Evolutionary conservation across 1,140 invertebrate genomes (phyloP).

Genomic region (Drosophila pseudoobscura): DNA sequence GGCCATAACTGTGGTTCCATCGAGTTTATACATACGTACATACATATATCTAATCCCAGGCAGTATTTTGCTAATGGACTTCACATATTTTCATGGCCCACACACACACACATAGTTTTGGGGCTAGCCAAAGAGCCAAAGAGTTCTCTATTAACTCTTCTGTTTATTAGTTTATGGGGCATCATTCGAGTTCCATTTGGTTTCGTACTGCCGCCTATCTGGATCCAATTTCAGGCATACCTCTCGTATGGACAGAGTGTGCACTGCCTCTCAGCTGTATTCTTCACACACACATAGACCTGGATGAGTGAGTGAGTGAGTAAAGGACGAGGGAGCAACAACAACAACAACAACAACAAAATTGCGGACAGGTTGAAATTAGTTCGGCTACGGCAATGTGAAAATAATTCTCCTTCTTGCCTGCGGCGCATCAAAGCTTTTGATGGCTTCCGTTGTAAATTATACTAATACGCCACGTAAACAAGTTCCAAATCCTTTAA

Average conservation of each 20-base stretch:
- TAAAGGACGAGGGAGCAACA: background rate
- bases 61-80: conserved; percentile 39
- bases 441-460: conserved; percentile 77
- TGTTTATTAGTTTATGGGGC: no score
- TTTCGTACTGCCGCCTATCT: no score
- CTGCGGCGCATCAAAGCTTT: conserved; percentile 70
- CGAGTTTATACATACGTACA: conserved; percentile 8
- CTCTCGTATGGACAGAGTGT: no score
- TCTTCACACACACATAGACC: conserved; percentile 14
- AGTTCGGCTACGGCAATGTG: conserved; percentile 60
- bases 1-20: conserved; percentile 8
- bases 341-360: conserved; percentile 1
- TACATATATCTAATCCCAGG: conserved; percentile 12
- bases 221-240: no score
- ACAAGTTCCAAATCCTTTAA: conserved; percentile 78
- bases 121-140: no score
- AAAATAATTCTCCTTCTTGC: conserved; percentile 66
- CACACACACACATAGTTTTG: no score
- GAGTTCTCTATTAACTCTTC: no score
- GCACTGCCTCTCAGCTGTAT: background rate
- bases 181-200: no score
- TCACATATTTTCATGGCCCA: background rate
- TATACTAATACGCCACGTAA: conserved; percentile 78
- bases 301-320: background rate
- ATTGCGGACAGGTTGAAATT: conserved; percentile 53